Base-by-base conservation (phyloP, 2,113 vertebrate genomes). In the Epinephelus lanceolatus region DNA sequence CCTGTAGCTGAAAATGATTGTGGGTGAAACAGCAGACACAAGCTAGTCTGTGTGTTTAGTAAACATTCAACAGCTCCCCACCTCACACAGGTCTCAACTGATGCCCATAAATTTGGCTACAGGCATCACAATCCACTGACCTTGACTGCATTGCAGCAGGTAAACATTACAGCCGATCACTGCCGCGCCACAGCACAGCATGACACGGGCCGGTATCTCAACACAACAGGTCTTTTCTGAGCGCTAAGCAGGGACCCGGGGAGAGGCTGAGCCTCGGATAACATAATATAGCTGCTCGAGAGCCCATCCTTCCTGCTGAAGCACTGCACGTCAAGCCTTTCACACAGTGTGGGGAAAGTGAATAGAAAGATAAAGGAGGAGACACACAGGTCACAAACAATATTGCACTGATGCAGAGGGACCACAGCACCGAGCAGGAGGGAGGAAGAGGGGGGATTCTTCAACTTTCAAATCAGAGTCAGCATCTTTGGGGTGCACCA, bases 101-200 rank as follows among this genome's bases (percentile, higher is more conserved):
- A 80, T 57, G 45, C 33, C 60, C 15, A 14, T 25, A n/a, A 77
- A 83, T 30, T 71, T 33, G 71, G 55, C 60, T 47, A 14, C 67
- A 69, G 80, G 56, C 81, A 67, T 72, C 61, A 19, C 74, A 63
- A 65, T 82, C 69, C 84, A 25, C 69, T 82, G 86, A 92, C 90
- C 90, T 91, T 89, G 93, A 79, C 88, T 76, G 75, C 79, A 83
- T 42, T 81, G 81, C 86, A 87, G 88, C 67, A 86, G 80, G 87
- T 81, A 83, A 91, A 86, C 71, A 81, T 71, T 78, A 60, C 75
- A 73, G 86, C 73, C 17, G 71, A 82, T 88, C 81, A n/a, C 78
- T 23, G 21, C 45, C 2, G 40, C 19, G 40, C 67, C 80, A 42
- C 72, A 45, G 67, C 82, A 33, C 89, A 80, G 83, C 79, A 0